phyloP scores from a whole-genome alignment of 2,113 vertebrate species.

The Microcebus tavaratra region DNA sequence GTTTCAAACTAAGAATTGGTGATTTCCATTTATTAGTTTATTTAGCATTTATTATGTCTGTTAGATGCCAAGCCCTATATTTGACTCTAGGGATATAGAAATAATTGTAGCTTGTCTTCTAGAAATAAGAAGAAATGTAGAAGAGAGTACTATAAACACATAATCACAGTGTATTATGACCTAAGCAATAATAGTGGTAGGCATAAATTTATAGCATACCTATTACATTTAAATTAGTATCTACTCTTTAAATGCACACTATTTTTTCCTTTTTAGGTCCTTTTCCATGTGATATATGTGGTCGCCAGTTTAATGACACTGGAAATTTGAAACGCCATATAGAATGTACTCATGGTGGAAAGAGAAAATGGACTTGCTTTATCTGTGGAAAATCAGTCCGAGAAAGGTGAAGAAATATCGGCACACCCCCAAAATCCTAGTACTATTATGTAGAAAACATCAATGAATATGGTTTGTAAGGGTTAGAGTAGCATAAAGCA shows the following conservation, averaged over 20 bases:
- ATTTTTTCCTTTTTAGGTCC: conserved; percentile 86
- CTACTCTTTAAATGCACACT: not conserved
- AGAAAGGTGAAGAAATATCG: conserved; percentile 89
- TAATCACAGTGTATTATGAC: not conserved
- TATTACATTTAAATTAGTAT: not conserved
- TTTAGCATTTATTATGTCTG: not conserved
- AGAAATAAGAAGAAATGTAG: not conserved
- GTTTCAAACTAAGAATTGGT: not conserved
- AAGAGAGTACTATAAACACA: not conserved
- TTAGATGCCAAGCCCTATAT: not conserved
- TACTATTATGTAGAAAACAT: not conserved
- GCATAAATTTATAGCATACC: not conserved
- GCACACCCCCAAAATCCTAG: not conserved
- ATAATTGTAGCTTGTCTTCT: not conserved
- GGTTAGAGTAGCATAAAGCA: not conserved
- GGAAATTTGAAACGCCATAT: conserved; percentile 97
- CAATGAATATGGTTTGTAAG: not conserved
- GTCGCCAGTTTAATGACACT: conserved; percentile 97
- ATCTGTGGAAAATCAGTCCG: conserved; percentile 98
- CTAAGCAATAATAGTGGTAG: not conserved
- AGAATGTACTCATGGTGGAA: conserved; percentile 98
- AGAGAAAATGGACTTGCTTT: conserved; percentile 97
- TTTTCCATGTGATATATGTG: conserved; percentile 98
- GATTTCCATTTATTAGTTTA: not conserved
- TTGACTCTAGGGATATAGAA: not conserved